These are phyloP conservation scores for Clavelina lepadiformis DNA, from an alignment of 23 tunicate genomes.

Conservation along the genomic window DNA sequence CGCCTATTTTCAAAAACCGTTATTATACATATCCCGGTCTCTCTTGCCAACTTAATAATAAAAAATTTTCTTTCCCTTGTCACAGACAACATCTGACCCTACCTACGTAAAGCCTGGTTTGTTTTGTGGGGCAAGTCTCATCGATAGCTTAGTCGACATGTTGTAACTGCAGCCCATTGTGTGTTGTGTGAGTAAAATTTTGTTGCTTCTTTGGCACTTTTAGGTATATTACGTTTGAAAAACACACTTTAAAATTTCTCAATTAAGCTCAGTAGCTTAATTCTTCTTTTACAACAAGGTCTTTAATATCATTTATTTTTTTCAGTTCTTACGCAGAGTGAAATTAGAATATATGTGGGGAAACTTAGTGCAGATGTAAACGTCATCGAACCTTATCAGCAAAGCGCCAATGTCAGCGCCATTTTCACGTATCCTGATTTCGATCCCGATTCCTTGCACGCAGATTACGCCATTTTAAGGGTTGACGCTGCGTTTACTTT, in stretches of 20 bases:
- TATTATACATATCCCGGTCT: too few relatives aligned
- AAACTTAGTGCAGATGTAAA: conserved; percentile 5
- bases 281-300: too few relatives aligned
- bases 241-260: too few relatives aligned
- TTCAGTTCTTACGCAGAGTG: conserved; percentile 4
- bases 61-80: too few relatives aligned
- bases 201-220: not conserved
- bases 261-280: too few relatives aligned
- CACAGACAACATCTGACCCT: too few relatives aligned
- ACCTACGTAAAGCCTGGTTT: too few relatives aligned
- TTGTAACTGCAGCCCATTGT: conserved; percentile 58
- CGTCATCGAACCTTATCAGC: conserved; percentile 24
- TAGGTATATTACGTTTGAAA: not conserved
- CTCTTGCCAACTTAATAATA: too few relatives aligned
- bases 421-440: conserved; percentile 3
- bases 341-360: conserved; percentile 28
- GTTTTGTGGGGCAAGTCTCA: conserved; percentile 46
- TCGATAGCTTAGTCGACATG: conserved; percentile 11
- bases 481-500: conserved; percentile 10
- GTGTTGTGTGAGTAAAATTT: conserved; percentile 14
- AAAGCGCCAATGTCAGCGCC: conserved; percentile 1
- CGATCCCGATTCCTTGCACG: conserved; percentile 9
- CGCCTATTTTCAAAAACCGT: too few relatives aligned
- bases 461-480: conserved; percentile 33
- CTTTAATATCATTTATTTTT: not conserved